Conservation (phyloP, 1,140 invertebrate species). For the Caerostris extrusa region DNA sequence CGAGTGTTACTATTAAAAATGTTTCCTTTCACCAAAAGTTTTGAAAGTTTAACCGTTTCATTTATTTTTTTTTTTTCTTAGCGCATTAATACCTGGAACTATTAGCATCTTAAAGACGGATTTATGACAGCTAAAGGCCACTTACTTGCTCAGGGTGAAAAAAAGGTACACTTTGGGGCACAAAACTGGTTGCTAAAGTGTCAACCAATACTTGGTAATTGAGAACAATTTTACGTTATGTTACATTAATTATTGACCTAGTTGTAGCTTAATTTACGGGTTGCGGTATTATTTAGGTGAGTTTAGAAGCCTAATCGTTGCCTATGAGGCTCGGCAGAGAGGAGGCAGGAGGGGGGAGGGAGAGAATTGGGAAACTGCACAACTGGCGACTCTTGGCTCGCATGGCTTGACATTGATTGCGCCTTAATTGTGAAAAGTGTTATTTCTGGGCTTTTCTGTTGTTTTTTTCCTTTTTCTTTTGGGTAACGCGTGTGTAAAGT, state of each 20-base stretch:
- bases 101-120: background rate
- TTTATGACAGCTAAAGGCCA: background rate
- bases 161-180: background rate
- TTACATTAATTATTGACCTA: conserved; percentile 5
- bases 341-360: too few relatives aligned
- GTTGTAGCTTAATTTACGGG: conserved; percentile 33
- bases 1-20: too few relatives aligned
- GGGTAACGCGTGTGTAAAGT: background rate
- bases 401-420: background rate
- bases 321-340: background rate
- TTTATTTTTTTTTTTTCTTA: too few relatives aligned
- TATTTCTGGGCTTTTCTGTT: background rate
- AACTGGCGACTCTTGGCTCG: background rate
- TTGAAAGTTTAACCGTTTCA: too few relatives aligned
- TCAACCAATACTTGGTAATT: background rate
- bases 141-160: background rate
- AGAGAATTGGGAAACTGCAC: background rate
- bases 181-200: background rate
- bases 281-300: conserved; percentile 2
- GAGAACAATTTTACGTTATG: background rate
- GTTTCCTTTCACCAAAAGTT: too few relatives aligned
- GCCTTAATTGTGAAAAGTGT: conserved; percentile 14
- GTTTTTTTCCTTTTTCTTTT: background rate
- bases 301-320: background rate
- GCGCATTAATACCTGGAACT: too few relatives aligned